Evolutionary conservation across 2,113 vertebrate genomes (phyloP).

Genomic region (Oreotrochilus melanogaster): DNA sequence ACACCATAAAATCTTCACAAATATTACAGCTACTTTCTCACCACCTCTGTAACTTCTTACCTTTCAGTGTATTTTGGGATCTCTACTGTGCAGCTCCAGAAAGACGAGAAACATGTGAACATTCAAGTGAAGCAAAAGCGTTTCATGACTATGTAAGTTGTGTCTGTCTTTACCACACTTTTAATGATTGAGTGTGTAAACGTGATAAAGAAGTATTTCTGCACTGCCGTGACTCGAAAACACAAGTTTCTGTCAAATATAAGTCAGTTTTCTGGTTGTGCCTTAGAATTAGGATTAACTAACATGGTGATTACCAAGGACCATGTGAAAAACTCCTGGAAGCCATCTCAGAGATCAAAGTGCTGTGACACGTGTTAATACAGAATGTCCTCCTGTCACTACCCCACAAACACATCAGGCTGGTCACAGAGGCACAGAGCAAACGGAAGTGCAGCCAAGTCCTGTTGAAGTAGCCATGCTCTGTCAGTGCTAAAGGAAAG

Average conservation of each 20-base stretch:
- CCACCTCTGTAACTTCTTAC: background rate
- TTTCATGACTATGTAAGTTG: conserved; percentile 91
- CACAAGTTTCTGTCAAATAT: background rate
- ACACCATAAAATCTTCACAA: background rate
- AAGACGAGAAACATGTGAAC: conserved; percentile 89
- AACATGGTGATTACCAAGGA: background rate
- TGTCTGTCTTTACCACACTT: background rate
- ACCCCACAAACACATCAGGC: background rate
- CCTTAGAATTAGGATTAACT: background rate
- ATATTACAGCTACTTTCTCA: background rate
- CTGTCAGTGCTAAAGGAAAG: background rate
- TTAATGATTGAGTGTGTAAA: background rate
- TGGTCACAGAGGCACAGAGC: background rate
- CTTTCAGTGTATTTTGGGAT: conserved; percentile 90
- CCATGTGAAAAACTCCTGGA: background rate
- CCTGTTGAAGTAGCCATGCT: background rate
- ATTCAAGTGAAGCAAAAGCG: conserved; percentile 91
- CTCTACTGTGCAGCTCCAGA: conserved; percentile 91
- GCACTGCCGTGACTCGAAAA: background rate
- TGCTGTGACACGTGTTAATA: background rate
- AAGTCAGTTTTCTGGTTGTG: background rate
- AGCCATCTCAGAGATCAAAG: background rate
- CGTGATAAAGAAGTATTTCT: background rate
- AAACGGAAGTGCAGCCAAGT: background rate
- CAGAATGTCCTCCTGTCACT: background rate